Evolutionary conservation across 2,797 vertebrate genomes (phyloP), one percentile per base, ranked within the genome.

Genomic region (Chrosomus eos): DNA sequence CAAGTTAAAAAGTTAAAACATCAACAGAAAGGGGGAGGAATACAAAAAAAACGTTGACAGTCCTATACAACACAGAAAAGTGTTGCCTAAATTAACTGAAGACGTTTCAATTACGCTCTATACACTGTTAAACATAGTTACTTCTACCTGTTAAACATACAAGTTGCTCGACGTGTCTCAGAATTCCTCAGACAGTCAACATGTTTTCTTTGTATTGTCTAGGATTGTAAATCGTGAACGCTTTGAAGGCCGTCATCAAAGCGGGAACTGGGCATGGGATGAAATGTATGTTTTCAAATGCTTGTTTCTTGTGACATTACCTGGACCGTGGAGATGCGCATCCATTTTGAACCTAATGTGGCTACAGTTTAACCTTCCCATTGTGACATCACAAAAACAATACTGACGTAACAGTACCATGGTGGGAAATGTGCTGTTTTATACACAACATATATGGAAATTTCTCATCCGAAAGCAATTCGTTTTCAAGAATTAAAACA

Each of bases 1-100:
- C 88, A 86, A 85, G 79, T 60, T 86, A 84, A 83, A 90, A 85
- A 76, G 73, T 86, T 81, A 88, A 70, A 86, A 85, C 80, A 85
- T 84, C 70, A 51, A 76, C 64, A 82, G 70, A 88, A 84, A 48
- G 11, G 83, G 87, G 85, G 67, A 74, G 76, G 58, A 11, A 45
- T 83, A 84, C 84, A 66, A 87, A 89, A 75, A 82, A 75, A 87
- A 77, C 81, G 66, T 79, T 81, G 74, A 87, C 71, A 87, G 83
- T 85, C 74, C 84, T 88, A 88, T 68, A 87, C 87, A 82, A 88
- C 85, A 87, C 81, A 82, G 74, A 85, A 70, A 81, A 11, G 33
- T 82, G 53, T 83, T 72, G 21, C 68, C 86, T 84, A 19, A 80
- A 53, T 48, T 53, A 78, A 87, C 83, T 87, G 67, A 67, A 82